These are phyloP conservation scores for Biston stratarius DNA, from an alignment of 2,888 invertebrate genomes.

Conservation along the genomic window DNA sequence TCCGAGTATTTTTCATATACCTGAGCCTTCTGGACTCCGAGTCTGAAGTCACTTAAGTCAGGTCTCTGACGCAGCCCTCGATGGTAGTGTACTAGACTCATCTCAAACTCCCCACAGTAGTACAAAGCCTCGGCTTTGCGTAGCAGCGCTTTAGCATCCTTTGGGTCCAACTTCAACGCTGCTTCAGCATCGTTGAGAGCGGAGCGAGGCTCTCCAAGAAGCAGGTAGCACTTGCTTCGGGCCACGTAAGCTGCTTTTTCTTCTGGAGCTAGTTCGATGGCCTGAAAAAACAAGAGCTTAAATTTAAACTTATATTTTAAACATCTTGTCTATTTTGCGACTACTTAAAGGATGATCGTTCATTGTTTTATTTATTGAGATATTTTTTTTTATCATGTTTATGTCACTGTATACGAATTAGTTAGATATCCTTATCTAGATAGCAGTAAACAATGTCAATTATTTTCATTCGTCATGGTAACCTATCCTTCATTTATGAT, in stretches of 20 bases:
- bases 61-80: constrained; percentile 94
- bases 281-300: constrained; percentile 85
- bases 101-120: constrained; percentile 96
- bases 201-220: constrained; percentile 93
- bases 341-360: neutral
- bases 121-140: constrained; percentile 97
- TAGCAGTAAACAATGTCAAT: too few species aligned
- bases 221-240: constrained; percentile 94
- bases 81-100: constrained; percentile 96
- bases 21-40: constrained; percentile 96
- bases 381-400: too few species aligned
- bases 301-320: neutral
- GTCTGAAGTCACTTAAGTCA: constrained; percentile 91
- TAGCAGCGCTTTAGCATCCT: constrained; percentile 88
- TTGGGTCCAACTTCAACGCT: constrained; percentile 91
- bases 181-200: constrained; percentile 94
- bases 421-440: too few species aligned
- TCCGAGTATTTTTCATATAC: constrained; percentile 45
- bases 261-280: constrained; percentile 93
- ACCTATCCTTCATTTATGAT: too few species aligned
- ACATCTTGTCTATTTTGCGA: neutral
- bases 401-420: too few species aligned
- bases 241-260: constrained; percentile 95
- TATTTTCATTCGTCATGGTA: too few species aligned
- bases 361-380: too few species aligned